Base-by-base conservation (phyloP, 1,140 invertebrate species). In the Psix sp. region DNA sequence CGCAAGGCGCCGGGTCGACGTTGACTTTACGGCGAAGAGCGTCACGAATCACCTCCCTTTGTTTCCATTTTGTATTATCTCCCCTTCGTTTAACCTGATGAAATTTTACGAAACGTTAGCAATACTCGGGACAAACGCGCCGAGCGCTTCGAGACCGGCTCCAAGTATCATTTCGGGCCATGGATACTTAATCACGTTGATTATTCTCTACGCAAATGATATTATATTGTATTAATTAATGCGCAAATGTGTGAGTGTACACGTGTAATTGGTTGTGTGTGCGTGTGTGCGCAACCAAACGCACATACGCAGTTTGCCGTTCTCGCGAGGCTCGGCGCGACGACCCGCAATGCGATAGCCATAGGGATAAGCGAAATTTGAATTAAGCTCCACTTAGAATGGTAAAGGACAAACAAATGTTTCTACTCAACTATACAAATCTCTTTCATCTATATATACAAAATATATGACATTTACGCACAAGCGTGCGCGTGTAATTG, bases 101-200 rank as follows among this genome's bases (percentile, higher is more conserved):
- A 76, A 76, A 76, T 76, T 76, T 76, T 76, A 76, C 66, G 73
- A 76, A 76, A 76, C 73, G 73, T 76, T 76, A 71, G 73, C 73
- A 76, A 76, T 76, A 76, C 66, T 48, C 59, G 65, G 65, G 52
- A 35, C 52, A 59, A 59, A 48, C 52, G 52, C 65, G 65, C 59
- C 65, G 65, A 70, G 66, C 65, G 63, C 68, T 68, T 39, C 63
- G 63, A 74, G 71, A 74, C 65, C 71, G 63, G 49, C 56, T 56
- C 63, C 31, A 62, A 63, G 59, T 70, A 62, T 39, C 33, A 42
- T 48, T 62, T 56, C 42, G 14, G 13, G 54, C 35, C 29, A 39
- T 54, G 56, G 54, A 45, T 46, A 74, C 62, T 74, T 73, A 57
- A 62, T 65, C 71, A 59, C 45, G 71, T 57, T 74, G 71, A 63